phyloP scores from a whole-genome alignment of 2,888 invertebrate genomes.

The Lagria hirta region DNA sequence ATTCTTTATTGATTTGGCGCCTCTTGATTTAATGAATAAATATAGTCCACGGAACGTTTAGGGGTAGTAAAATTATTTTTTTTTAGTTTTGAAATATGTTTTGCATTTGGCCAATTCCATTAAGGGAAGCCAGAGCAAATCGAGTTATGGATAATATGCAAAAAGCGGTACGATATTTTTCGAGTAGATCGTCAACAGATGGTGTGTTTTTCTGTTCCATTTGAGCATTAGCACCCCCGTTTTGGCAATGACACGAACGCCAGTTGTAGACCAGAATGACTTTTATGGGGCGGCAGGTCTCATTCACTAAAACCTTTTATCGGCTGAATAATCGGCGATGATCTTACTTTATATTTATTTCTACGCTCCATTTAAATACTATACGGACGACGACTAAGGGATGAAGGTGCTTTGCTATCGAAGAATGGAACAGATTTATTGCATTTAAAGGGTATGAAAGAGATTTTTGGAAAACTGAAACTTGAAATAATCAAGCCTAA shows the following conservation, averaged over 20 bases:
- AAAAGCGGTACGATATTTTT: constrained; percentile 42
- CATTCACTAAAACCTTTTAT: constrained; percentile 49
- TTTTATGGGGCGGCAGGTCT: constrained; percentile 38
- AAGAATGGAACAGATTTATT: too few species aligned
- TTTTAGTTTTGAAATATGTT: too few species aligned
- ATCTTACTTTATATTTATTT: constrained; percentile 42
- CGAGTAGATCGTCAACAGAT: constrained; percentile 55
- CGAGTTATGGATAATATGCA: constrained; percentile 44
- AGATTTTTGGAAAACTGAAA: too few species aligned
- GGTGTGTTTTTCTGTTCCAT: constrained; percentile 57
- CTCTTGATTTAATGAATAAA: neutral
- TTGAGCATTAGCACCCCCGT: constrained; percentile 54
- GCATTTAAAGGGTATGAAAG: too few species aligned
- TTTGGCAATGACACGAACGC: constrained; percentile 37
- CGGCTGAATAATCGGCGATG: constrained; percentile 46
- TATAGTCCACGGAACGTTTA: too few species aligned
- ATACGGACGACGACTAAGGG: too few species aligned
- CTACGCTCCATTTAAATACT: constrained; percentile 28
- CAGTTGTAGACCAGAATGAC: constrained; percentile 38
- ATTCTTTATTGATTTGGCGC: constrained; percentile 17
- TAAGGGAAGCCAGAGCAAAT: constrained; percentile 38
- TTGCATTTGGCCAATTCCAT: constrained; percentile 25
- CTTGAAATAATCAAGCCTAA: too few species aligned
- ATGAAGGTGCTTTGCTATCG: too few species aligned
- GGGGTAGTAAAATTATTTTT: too few species aligned